Conservation (phyloP, 2,888 invertebrate genomes). For the Thecocarcelia acutangulata region DNA sequence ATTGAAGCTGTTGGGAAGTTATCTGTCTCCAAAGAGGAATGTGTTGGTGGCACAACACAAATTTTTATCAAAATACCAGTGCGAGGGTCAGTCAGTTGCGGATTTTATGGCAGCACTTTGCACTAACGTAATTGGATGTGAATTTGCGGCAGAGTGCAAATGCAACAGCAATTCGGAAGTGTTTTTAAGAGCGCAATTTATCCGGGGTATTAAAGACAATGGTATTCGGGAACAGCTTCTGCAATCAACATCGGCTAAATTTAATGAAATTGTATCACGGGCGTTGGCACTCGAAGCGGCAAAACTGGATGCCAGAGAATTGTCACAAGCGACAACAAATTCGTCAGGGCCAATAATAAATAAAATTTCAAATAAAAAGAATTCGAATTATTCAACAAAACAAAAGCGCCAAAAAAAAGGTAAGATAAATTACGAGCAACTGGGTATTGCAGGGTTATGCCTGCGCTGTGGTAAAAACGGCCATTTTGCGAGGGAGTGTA, state of each 20-base stretch:
- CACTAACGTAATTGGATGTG: conserved; percentile 41
- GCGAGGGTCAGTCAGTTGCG: conserved; percentile 26
- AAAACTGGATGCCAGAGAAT: neutral
- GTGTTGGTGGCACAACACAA: conserved; percentile 52
- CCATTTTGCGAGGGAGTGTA: neutral
- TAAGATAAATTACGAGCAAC: too few relatives aligned
- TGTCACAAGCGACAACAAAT: conserved; percentile 1
- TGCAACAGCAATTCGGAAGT: conserved; percentile 11
- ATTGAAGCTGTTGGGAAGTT: conserved; percentile 28
- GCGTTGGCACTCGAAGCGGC: conserved; percentile 55
- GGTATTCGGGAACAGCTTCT: conserved; percentile 36
- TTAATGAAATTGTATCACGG: conserved; percentile 12
- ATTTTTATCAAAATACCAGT: conserved; percentile 45
- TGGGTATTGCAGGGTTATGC: neutral
- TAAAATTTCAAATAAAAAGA: conserved; percentile 21
- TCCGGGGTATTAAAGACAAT: conserved; percentile 20
- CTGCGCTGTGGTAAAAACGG: neutral
- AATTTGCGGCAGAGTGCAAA: conserved; percentile 32
- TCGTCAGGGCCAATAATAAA: neutral
- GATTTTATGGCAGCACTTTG: conserved; percentile 35
- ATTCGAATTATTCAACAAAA: neutral
- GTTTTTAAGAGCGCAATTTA: conserved; percentile 45
- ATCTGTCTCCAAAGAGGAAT: conserved; percentile 50
- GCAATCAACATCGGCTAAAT: neutral
- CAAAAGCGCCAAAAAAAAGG: too few relatives aligned